These are phyloP conservation scores for Acrossocheilus wenchowensis DNA, from an alignment of 2,797 vertebrate genomes.

Conservation along the genomic window DNA sequence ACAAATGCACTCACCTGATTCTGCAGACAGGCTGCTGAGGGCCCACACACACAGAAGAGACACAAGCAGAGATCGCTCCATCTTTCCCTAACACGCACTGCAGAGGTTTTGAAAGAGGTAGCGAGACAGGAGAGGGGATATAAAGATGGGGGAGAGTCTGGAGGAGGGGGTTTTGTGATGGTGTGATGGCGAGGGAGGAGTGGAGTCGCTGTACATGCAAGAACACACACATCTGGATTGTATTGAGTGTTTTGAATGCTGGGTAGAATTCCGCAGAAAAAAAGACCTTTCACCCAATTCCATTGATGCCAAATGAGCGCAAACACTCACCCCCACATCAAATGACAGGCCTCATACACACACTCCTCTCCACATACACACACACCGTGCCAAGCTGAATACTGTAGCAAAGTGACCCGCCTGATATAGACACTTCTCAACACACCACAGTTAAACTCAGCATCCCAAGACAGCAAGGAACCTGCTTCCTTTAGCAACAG, in stretches of 20 bases:
- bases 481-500: not conserved
- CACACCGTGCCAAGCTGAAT: conserved; percentile 3
- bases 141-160: conserved; percentile 51
- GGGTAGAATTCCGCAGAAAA: conserved; percentile 72
- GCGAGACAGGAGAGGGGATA: conserved; percentile 45
- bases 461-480: not conserved
- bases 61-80: conserved; percentile 74
- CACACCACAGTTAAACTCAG: not conserved
- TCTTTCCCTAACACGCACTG: conserved; percentile 68
- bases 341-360: conserved; percentile 34
- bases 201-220: conserved; percentile 59
- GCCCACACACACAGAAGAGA: conserved; percentile 76
- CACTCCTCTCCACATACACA: conserved; percentile 37
- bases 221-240: conserved; percentile 78
- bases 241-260: conserved; percentile 70
- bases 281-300: conserved; percentile 83
- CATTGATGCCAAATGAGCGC: conserved; percentile 63
- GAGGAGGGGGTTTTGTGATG: conserved; percentile 50
- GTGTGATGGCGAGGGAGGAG: conserved; percentile 49
- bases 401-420: not conserved
- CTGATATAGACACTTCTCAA: not conserved
- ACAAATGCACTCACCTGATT: conserved; percentile 51
- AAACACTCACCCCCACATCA: conserved; percentile 57
- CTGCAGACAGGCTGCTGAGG: conserved; percentile 65
- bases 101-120: conserved; percentile 71